Conservation (phyloP, 2,797 vertebrate genomes). For the Hoplostethus mediterraneus region DNA sequence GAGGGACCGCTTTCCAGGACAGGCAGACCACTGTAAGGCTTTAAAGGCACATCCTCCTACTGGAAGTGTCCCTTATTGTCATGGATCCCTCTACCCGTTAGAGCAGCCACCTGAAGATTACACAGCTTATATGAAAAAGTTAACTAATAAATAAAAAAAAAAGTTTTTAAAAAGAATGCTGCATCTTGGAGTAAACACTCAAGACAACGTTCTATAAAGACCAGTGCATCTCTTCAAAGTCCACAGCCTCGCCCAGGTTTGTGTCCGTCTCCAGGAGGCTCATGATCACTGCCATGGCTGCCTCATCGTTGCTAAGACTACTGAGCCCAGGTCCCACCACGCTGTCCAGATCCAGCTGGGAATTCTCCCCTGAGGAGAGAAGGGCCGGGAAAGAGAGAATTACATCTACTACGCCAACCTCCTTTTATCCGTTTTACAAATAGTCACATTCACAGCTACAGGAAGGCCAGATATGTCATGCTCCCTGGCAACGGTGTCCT, state of each 20-base stretch:
- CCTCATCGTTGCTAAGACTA: constrained; percentile 87
- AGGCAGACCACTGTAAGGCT: constrained; percentile 59
- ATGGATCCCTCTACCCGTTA: constrained; percentile 29
- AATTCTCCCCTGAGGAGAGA: constrained; percentile 80
- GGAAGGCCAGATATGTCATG: no score
- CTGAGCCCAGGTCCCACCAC: constrained; percentile 85
- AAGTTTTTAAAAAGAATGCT: constrained; percentile 42
- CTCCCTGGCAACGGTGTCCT: not conserved
- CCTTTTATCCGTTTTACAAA: no score
- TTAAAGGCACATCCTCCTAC: constrained; percentile 61
- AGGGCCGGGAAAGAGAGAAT: not conserved
- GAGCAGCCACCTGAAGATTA: constrained; percentile 55
- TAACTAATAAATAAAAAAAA: constrained; percentile 66
- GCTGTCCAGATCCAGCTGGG: constrained; percentile 90
- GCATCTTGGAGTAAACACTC: constrained; percentile 27
- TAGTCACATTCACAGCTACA: no score
- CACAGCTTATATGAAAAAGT: constrained; percentile 60
- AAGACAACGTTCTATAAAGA: constrained; percentile 83
- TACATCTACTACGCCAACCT: no score
- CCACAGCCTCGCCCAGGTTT: constrained; percentile 87
- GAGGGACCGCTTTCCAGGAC: constrained; percentile 53
- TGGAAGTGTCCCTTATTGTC: constrained; percentile 48
- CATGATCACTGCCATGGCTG: constrained; percentile 93
- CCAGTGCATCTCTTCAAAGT: constrained; percentile 93
- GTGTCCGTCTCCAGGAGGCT: constrained; percentile 94